These are phyloP conservation scores for Peromyscus nudipes DNA, from an alignment of 2,797 vertebrate genomes.

Conservation along the genomic window DNA sequence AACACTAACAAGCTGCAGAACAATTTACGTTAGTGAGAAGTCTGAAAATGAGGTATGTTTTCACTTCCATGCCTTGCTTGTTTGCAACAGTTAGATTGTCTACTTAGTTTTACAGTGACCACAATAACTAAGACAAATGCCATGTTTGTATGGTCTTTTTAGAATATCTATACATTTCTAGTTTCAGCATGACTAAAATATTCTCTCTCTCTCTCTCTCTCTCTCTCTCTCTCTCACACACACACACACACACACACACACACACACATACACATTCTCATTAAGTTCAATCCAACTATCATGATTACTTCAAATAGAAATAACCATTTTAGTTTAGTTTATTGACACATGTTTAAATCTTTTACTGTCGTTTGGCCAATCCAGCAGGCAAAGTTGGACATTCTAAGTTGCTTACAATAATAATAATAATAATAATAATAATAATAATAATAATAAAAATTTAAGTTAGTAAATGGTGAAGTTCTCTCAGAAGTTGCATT, in stretches of 20 bases:
- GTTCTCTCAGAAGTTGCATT: neutral
- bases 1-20: neutral
- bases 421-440: neutral
- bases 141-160: neutral
- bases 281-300: neutral
- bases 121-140: conserved; percentile 19
- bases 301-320: neutral
- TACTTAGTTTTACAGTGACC: neutral
- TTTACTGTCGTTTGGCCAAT: neutral
- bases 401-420: neutral
- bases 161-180: conserved; percentile 34
- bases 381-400: neutral
- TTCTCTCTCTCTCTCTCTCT: neutral
- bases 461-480: neutral
- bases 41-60: neutral
- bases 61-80: neutral
- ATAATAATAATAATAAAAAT: neutral
- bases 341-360: conserved; percentile 13
- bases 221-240: neutral
- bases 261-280: neutral
- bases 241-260: neutral
- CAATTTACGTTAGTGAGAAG: conserved; percentile 1
- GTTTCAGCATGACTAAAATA: conserved; percentile 38
- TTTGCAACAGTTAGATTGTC: neutral
- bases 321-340: neutral